Base-by-base conservation (phyloP, 2,888 invertebrate genomes). In the Thera britannica region DNA sequence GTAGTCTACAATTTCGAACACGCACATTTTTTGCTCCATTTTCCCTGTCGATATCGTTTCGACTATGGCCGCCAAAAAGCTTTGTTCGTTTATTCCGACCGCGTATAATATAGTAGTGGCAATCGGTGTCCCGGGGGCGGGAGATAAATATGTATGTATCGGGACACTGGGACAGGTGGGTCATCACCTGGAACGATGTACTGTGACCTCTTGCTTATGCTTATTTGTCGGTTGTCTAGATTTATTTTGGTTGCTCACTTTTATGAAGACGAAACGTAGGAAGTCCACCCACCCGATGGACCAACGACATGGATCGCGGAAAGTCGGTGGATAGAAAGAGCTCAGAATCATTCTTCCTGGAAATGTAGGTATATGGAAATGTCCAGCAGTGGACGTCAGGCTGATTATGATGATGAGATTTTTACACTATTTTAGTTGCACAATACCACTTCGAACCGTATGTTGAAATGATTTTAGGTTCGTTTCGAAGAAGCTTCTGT, bases 81-180 rank as follows among this genome's bases (percentile, higher is more conserved):
- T 81, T 83, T 84, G 83, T 85, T 81, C 77, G 73, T 74, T 69
- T 69, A 75, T 75, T 70, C 70, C 74, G 69, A 74, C 78, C 75
- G 77, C 78, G 80, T 81, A 81, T 79, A 78, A 79, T 75, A 69
- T 75, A 75, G 65, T 79, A 77, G 78, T 76, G 74, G 73, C 71
- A 74, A 72, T 72, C 68, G 73, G 60, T 66, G 68, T 75, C 83
- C 80, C 77, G 60, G 59, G 78, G 79, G 77, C 66, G 55, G 58
- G 9, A 81, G 79, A 89, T 89, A 89, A 88, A 89, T 88, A 89
- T 89, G 87, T 87, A 89, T 88, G 83, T 81, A 75, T 75, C 62
- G 81, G 75, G 73, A 70, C 67, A 62, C 44, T 49, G 68, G 80
- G 80, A 75, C 77, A 79, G 78, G 70, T 77, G 72, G 72, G 69